Evolutionary conservation across 2,888 invertebrate genomes (phyloP), one percentile per base, ranked within the genome.

Genomic region (Galerucella nymphaeae): DNA sequence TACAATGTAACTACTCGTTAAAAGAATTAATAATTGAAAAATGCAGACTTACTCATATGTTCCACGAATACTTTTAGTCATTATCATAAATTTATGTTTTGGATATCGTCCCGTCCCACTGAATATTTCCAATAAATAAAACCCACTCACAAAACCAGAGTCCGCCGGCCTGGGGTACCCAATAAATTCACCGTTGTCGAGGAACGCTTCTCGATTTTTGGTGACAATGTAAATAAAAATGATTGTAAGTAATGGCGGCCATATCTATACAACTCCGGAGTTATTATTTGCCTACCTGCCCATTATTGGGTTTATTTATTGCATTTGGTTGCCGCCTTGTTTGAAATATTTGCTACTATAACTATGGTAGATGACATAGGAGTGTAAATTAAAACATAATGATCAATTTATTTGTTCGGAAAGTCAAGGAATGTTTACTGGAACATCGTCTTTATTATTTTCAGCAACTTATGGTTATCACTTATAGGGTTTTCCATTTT

Each of bases 191-290:
- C 30, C 65, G 61, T 70, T 48, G 48, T 67, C 62, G 70, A 66
- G 70, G 62, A 45, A 58, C 66, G 75, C 75, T 75, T 80, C 78
- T 80, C 80, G 78, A 78, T 80, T 80, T 30, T 80, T 82, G 80
- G 83, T 82, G 83, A 84, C 83, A 84, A 80, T 82, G 82, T 82
- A 82, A 83, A 83, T 83, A 83, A 83, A 83, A 80, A 82, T 78
- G 70, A 64, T 76, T 80, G 83, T 83, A 83, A 84, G 83, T 83
- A 83, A 83, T 82, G 82, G 80, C 80, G 77, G 80, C 80, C 80
- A 79, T 78, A 83, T 8, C 82, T 83, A 83, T 82, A 80, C 81
- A 61, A 71, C 80, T 79, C 77, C 79, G 79, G 81, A 83, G 83
- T 83, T 83, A 83, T 80, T 83, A 82, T 83, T 84, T 83, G 82